phyloP scores from a whole-genome alignment of 2,888 invertebrate genomes.

The Yponomeuta malinellus region DNA sequence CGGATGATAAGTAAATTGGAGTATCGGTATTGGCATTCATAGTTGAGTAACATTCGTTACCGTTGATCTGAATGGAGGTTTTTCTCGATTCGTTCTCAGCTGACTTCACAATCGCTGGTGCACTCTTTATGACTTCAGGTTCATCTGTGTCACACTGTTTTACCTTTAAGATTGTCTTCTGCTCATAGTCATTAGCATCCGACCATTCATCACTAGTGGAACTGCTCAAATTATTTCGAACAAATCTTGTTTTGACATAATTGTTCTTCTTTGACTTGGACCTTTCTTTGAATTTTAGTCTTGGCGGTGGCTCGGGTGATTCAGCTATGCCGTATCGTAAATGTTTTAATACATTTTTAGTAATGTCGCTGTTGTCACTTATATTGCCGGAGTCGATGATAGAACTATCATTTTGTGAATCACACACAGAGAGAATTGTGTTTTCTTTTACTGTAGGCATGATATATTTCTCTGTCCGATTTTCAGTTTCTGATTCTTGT shows the following conservation, averaged over 20 bases:
- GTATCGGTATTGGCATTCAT: conserved; percentile 82
- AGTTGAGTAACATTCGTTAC: conserved; percentile 84
- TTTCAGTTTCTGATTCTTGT: conserved; percentile 5
- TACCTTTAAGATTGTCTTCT: conserved; percentile 59
- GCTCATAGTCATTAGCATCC: conserved; percentile 64
- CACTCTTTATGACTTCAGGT: conserved; percentile 40
- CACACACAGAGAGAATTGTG: neutral
- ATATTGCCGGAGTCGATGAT: conserved; percentile 49
- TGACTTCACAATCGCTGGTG: conserved; percentile 36
- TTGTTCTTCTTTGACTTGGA: conserved; percentile 62
- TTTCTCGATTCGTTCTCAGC: conserved; percentile 66
- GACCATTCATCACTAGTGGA: conserved; percentile 73
- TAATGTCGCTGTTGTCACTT: conserved; percentile 65
- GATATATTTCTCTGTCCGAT: conserved; percentile 11
- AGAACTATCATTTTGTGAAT: conserved; percentile 23
- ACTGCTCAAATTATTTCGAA: conserved; percentile 62
- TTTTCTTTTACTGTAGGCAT: conserved; percentile 26
- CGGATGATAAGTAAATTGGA: conserved; percentile 83
- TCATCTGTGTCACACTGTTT: conserved; percentile 72
- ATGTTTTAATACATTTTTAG: conserved; percentile 54
- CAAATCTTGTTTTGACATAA: conserved; percentile 69
- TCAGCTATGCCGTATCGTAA: conserved; percentile 60
- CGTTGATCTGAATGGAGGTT: conserved; percentile 85
- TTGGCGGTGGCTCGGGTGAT: conserved; percentile 68
- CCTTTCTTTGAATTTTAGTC: conserved; percentile 55